Percentiles rank a stretch among this genome's conserved stretches.
These are phyloP conservation scores for Premnoplex brunnescens DNA, from an alignment of 2,797 vertebrate genomes.

Conservation along the genomic window DNA sequence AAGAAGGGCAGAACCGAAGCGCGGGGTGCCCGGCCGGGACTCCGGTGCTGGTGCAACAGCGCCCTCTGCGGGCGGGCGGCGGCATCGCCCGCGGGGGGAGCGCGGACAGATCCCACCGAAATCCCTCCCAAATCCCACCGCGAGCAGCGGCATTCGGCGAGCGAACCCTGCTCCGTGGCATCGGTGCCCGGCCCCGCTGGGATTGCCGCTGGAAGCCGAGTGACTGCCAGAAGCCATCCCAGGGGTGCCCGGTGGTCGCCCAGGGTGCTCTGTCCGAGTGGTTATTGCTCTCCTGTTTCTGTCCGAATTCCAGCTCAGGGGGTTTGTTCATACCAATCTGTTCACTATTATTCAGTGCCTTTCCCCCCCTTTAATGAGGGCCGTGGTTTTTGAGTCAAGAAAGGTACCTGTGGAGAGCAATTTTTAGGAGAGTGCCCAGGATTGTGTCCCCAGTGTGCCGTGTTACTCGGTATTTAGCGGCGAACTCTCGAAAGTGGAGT, in stretches of 20 bases:
- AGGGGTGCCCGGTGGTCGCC: fast-evolving
- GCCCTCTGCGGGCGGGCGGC: background rate
- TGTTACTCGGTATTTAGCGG: background rate
- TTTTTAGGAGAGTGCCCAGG: background rate
- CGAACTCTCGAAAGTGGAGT: constrained; percentile 19
- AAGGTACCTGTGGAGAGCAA: background rate
- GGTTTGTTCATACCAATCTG: fast-evolving
- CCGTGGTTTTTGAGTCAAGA: background rate
- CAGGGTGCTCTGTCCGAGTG: fast-evolving
- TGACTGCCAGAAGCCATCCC: fast-evolving
- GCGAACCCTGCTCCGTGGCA: too few species aligned
- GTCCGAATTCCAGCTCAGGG: fast-evolving
- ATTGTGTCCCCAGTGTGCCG: too few species aligned
- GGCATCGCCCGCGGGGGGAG: background rate
- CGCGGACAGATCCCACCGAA: too few species aligned
- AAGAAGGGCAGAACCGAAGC: too few species aligned
- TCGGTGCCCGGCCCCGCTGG: background rate
- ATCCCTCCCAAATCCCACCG: too few species aligned
- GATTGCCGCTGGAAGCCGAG: background rate
- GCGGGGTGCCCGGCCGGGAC: background rate
- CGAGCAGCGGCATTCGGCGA: background rate
- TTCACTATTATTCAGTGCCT: fast-evolving
- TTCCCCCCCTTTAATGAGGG: fast-evolving
- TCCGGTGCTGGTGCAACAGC: background rate
- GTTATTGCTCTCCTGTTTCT: fast-evolving